phyloP scores from a whole-genome alignment of 2,113 vertebrate genomes.

The Prolemur simus region DNA sequence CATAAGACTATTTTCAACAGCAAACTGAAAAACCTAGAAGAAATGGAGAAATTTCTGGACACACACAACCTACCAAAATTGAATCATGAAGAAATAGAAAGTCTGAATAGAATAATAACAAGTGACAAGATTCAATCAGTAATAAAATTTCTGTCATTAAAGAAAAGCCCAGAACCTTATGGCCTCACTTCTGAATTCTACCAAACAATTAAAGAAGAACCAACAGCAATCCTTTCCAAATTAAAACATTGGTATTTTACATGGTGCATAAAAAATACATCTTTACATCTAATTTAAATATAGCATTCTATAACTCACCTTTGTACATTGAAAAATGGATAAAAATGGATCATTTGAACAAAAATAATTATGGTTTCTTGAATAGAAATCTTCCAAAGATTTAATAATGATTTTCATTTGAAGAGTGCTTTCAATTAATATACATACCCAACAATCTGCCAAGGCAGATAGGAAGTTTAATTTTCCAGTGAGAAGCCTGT shows the following conservation, averaged over 20 bases:
- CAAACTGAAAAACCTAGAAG: not conserved
- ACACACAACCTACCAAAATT: not conserved
- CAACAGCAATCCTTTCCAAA: not conserved
- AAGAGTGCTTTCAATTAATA: not conserved
- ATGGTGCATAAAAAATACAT: not conserved
- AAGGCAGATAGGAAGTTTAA: not conserved
- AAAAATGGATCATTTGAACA: conserved; percentile 8
- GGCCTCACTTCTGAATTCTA: not conserved
- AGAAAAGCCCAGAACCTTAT: not conserved
- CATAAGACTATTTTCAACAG: not conserved
- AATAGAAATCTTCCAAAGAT: conserved; percentile 26
- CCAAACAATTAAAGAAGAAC: not conserved
- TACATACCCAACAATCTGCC: not conserved
- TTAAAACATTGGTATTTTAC: not conserved
- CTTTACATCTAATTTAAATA: conserved; percentile 34
- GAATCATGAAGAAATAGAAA: not conserved
- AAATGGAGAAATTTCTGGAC: not conserved
- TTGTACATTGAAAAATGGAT: not conserved
- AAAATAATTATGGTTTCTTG: conserved; percentile 1
- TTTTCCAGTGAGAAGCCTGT: conserved; percentile 28
- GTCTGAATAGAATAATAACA: not conserved
- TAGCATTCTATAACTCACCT: not conserved
- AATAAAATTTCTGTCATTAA: not conserved
- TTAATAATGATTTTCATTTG: conserved; percentile 37
- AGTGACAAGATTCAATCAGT: not conserved